These are phyloP conservation scores for Tipula unca DNA, from an alignment of 2,888 invertebrate genomes.

Conservation along the genomic window DNA sequence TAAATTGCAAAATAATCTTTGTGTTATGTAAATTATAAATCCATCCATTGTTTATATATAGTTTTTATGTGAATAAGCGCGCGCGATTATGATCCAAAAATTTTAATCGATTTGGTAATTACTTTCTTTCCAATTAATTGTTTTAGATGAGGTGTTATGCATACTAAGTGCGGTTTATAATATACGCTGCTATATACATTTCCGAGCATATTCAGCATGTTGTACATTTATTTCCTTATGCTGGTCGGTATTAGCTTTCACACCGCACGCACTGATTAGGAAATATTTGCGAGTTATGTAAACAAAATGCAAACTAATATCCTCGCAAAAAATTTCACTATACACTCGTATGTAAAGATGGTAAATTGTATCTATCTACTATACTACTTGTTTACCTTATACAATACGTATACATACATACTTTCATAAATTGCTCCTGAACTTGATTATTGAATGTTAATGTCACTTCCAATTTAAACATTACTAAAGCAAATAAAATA, in stretches of 20 bases:
- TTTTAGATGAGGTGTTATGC: not conserved
- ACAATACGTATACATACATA: not conserved
- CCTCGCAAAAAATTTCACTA: not conserved
- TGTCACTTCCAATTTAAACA: not conserved
- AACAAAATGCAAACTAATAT: not conserved
- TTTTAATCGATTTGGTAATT: not conserved
- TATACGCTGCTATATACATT: not conserved
- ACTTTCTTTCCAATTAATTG: not conserved
- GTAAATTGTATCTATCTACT: no score
- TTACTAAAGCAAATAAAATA: not conserved
- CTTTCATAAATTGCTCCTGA: not conserved
- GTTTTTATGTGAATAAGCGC: not conserved
- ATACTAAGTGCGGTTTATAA: not conserved
- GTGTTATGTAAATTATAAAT: not conserved
- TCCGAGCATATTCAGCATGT: not conserved
- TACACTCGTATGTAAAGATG: no score
- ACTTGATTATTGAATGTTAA: slow-evolving; percentile 4
- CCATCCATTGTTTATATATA: not conserved
- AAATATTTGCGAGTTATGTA: not conserved
- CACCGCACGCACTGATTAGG: not conserved
- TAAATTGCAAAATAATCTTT: not conserved
- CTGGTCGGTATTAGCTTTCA: not conserved
- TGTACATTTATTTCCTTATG: not conserved
- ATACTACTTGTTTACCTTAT: no score
- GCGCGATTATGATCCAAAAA: not conserved